Base-by-base conservation (phyloP, 2,113 vertebrate genomes). In the Candoia aspera region DNA sequence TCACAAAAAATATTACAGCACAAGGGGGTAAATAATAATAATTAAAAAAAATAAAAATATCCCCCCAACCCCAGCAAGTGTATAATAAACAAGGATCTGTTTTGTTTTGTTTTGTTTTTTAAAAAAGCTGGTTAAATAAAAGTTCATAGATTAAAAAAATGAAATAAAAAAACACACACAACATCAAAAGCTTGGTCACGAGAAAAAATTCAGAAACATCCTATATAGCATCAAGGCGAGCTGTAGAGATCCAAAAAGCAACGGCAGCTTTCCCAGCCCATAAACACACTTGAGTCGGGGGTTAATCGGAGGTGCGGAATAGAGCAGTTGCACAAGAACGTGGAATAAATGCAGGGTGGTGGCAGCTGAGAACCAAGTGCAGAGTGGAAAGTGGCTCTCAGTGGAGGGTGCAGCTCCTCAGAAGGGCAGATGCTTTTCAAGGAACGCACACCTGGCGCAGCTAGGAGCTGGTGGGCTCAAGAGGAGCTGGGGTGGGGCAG, bases 101-200 rank as follows among this genome's bases (percentile, higher is more conserved):
- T 79, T 79, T 79, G 6, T 79, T 33, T 79, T 6, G 1, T 73
- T 73, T 73, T 73, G 15, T 17, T 79, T 17, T 62, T 91, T 42
- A 60, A 58, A 91, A 91, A 83, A 54, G 91, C 23, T 37, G 79
- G 91, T 92, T 89, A 92, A 89, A 89, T 89, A 92, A 92, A 92
- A 89, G 57, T 84, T 46, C 87, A 85, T 89, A 64, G 91, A 62
- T 89, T 86, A 59, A 23, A 42, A 92, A 92, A 84, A 89, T 84
- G 73, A 68, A 37, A 79, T 88, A 54, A n/a, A 86, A 21, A 9
- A 23, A 26, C 62, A 79, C 49, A 17, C 13, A 92, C 86, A 58
- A 92, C 86, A 83, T 84, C 68, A 17, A 92, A 88, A 89, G 91
- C 91, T 92, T 89, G 91, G 91, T 89, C 91, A 89, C 73, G 21